Base-by-base conservation (phyloP, 2,113 vertebrate species). In the Saguinus midas region DNA sequence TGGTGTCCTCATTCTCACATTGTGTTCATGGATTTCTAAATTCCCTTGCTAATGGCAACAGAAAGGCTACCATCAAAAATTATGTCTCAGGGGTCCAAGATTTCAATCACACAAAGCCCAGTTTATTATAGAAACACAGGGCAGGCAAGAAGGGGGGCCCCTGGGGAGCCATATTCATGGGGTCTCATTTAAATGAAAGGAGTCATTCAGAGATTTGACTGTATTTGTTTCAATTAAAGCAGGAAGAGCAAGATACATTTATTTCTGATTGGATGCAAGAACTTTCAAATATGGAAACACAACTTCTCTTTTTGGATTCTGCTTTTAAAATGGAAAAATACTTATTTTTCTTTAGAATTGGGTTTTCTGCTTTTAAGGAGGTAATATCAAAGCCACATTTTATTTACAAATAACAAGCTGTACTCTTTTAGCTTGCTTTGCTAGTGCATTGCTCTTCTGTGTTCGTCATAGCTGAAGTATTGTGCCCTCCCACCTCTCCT, bases 11-110 rank as follows among this genome's bases (percentile, higher is more conserved):
- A 2, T 90, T 58, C 73, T 85, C 43, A 61, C 50, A n/a, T 21
- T 0, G 8, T 6, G 12, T 48, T 23, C 0, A 0, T 3, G 37
- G 27, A 35, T n/a, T 29, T 35, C 52, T 6, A 57, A 17, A 12
- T 68, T 64, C 27, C 7, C 27, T 78, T 61, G 17, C 4, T 25
- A 61, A 29, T 72, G 21, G 8, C 45, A 13, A n/a, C 76, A 73
- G 27, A 40, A 87, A 82, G 25, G 1, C 4, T 14, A 20, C 4
- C 37, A 68, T 40, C 58, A 68, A 16, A 66, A 43, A 13, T 37
- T 58, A 40, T 1, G 10, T 55, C 11, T 20, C 43, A 45, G 8
- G 25, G 40, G 29, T 17, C 12, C 27, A 37, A 52, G 52, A 40
- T 12, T 64, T 17, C 10, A 61, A n/a, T 50, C 61, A 20, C 6